phyloP scores from a whole-genome alignment of 2,113 vertebrate genomes.

The Callaeas wilsoni region DNA sequence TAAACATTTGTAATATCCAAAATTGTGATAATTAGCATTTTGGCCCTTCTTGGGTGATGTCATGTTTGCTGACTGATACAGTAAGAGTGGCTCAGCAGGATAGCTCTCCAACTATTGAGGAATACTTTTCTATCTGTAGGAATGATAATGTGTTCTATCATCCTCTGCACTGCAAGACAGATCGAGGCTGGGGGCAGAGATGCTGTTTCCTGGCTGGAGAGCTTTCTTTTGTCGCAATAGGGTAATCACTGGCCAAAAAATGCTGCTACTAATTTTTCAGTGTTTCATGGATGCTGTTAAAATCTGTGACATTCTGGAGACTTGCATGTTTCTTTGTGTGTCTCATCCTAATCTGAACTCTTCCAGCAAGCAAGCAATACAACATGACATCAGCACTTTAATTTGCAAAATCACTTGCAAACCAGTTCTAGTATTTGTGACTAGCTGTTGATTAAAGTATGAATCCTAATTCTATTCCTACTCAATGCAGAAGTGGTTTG shows the following conservation, averaged over 20 bases:
- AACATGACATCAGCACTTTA: not conserved
- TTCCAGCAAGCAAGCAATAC: not conserved
- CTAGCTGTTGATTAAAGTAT: not conserved
- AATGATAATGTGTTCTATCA: not conserved
- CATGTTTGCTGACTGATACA: not conserved
- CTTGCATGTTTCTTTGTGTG: not conserved
- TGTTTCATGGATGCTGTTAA: not conserved
- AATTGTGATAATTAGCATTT: not conserved
- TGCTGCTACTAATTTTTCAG: not conserved
- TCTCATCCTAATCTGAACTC: not conserved
- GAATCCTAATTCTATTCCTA: not conserved
- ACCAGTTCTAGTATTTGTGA: not conserved
- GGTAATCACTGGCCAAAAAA: not conserved
- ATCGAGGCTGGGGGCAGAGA: not conserved
- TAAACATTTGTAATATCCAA: not conserved
- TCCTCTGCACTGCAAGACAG: not conserved
- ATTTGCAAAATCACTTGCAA: constrained; percentile 3
- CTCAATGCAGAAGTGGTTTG: not conserved
- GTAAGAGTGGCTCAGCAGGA: not conserved
- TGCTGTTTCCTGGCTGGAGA: not conserved
- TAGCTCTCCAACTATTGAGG: not conserved
- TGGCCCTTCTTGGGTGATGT: not conserved
- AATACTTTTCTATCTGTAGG: not conserved
- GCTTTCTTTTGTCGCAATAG: not conserved
- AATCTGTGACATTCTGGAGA: not conserved